phyloP scores from a whole-genome alignment of 2,797 vertebrate genomes.

The Leptatherina wallacei region DNA sequence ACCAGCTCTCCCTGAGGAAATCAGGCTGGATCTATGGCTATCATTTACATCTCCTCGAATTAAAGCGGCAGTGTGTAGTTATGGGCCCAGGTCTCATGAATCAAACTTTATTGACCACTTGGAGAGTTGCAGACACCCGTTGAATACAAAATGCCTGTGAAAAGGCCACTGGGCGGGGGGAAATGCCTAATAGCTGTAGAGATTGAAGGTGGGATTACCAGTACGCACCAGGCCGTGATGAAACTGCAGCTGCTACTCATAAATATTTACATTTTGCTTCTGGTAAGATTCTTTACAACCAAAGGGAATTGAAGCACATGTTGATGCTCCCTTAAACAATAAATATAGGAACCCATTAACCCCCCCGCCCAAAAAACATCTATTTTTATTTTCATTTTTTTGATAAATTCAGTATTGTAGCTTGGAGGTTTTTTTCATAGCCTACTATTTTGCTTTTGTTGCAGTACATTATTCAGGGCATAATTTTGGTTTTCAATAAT shows the following conservation, averaged over 20 bases:
- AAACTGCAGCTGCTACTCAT: slow-evolving; percentile 62
- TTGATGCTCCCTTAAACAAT: slow-evolving; percentile 40
- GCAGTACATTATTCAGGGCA: not conserved
- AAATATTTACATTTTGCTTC: slow-evolving; percentile 65
- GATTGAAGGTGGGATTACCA: slow-evolving; percentile 51
- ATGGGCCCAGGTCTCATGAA: slow-evolving; percentile 63
- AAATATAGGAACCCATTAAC: slow-evolving; percentile 35
- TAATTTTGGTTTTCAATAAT: not conserved
- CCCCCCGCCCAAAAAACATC: not conserved
- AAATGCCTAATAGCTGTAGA: slow-evolving; percentile 41
- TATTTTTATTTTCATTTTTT: slow-evolving; percentile 14
- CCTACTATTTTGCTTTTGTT: not conserved
- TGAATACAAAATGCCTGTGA: slow-evolving; percentile 73
- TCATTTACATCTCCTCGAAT: slow-evolving; percentile 80
- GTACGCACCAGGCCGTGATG: slow-evolving; percentile 43
- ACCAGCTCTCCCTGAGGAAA: slow-evolving; percentile 75
- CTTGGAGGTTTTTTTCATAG: not conserved
- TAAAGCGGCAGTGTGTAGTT: slow-evolving; percentile 68
- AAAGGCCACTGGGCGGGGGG: slow-evolving; percentile 57
- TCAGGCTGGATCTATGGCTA: slow-evolving; percentile 70
- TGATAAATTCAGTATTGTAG: not conserved
- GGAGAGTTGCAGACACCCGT: slow-evolving; percentile 71
- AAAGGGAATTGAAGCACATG: slow-evolving; percentile 32
- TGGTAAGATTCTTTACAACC: slow-evolving; percentile 53
- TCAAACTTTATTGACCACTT: slow-evolving; percentile 81